phyloP scores from a whole-genome alignment of 1,140 invertebrate genomes.

The Cataglyphis hispanica region DNA sequence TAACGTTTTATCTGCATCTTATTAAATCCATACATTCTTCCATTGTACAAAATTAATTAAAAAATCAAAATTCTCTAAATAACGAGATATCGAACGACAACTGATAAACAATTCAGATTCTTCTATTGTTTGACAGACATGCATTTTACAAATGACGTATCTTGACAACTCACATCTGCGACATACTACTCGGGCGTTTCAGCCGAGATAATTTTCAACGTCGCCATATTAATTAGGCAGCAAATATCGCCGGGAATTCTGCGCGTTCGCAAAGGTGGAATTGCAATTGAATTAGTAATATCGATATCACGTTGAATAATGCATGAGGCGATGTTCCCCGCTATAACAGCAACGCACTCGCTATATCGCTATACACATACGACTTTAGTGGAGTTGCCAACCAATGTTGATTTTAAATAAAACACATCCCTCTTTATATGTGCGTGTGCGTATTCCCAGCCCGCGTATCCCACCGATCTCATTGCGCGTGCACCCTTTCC shows the following conservation, averaged over 20 bases:
- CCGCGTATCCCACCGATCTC: slow-evolving; percentile 5
- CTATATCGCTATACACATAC: slow-evolving; percentile 40
- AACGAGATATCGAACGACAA: background rate
- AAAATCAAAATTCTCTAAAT: too few relatives aligned
- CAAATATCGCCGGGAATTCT: slow-evolving; percentile 58
- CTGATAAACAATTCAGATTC: background rate
- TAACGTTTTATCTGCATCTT: too few relatives aligned
- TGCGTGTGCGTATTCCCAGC: background rate
- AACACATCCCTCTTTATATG: slow-evolving; percentile 57
- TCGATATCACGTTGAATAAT: slow-evolving; percentile 74
- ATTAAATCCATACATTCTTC: too few relatives aligned
- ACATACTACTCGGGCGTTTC: slow-evolving; percentile 47
- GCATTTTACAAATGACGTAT: background rate
- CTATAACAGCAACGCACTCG: slow-evolving; percentile 53
- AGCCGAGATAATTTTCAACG: slow-evolving; percentile 62
- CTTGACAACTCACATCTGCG: background rate
- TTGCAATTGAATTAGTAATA: slow-evolving; percentile 73
- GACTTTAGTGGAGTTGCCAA: slow-evolving; percentile 35
- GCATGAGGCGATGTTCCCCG: slow-evolving; percentile 67
- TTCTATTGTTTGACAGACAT: too few relatives aligned
- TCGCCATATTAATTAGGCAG: slow-evolving; percentile 69
- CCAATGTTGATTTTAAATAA: slow-evolving; percentile 58
- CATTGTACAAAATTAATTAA: too few relatives aligned
- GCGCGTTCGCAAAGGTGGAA: slow-evolving; percentile 64
- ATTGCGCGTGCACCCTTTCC: slow-evolving; percentile 36